Evolutionary conservation across 2,797 vertebrate species (phyloP), one percentile per base, ranked within the genome.

Genomic region (Oryzias dopingdopingensis): DNA sequence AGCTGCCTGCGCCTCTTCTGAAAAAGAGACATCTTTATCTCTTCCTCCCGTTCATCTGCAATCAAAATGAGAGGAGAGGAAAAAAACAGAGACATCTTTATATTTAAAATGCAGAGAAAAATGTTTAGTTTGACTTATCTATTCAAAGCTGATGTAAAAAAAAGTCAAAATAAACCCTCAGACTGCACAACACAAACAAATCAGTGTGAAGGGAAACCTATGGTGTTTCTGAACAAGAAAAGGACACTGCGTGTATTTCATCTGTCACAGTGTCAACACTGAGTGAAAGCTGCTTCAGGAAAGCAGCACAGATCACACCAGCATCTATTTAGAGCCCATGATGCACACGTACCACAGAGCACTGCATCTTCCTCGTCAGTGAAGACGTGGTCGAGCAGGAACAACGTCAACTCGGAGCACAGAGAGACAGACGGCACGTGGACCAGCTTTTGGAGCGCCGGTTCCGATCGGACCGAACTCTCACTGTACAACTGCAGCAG

Each of bases 321-420:
- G 52, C 29, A 68, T 55, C 47, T 16, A 24, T 32, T 18, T 4
- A 60, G 17, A 24, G 41, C 4, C 44, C 5, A 37, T 48, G 12
- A 12, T 53, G 43, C 23, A 29, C 50, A 51, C 55, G 26, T 77
- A 89, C 88, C 79, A 17, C 40, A 16, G 13, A 59, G 43, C 4
- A 75, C 74, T 4, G 42, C 43, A 0, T 83, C 82, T 0, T 86
- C 85, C 1, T 55, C 10, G 40, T 91, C 90, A 4, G 69, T 77
- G 82, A 97, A 96, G 72, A 97, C 65, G 0, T 91, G 92, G 78
- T 97, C 95, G 72, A 96, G 63, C n/a, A 97, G 86, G 68, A 95
- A 96, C 52, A 92, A 89, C 0, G 94, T 91, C 83, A 97, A 75
- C 62, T 95, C 94, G 0, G 91, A 90, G 46, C 89, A 90, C 10